Percentiles rank a stretch among this genome's conserved stretches.
phyloP scores from a whole-genome alignment of 2,797 vertebrate species.

The Novumbra hubbsi region DNA sequence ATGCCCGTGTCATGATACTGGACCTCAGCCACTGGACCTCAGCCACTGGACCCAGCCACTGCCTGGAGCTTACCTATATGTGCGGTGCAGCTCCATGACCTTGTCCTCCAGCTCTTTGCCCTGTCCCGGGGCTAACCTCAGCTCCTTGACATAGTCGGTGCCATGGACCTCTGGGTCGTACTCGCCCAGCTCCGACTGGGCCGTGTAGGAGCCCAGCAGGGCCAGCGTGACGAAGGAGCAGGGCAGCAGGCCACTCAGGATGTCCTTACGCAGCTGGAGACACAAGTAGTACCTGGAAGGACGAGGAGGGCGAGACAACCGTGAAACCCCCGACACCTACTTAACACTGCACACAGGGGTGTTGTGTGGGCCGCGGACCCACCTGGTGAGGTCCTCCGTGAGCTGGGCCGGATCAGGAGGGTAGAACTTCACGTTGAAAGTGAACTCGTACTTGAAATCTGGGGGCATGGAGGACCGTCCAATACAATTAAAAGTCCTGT shows the following conservation, averaged over 20 bases:
- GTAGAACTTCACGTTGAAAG: conserved; percentile 95
- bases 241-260: conserved; percentile 83
- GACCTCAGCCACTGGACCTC: too few species aligned
- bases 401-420: conserved; percentile 93
- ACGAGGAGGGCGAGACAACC: not conserved
- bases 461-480: conserved; percentile 28
- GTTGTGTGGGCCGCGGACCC: not conserved
- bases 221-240: conserved; percentile 94
- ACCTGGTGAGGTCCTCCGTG: conserved; percentile 97
- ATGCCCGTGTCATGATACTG: too few species aligned
- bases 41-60: not conserved
- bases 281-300: conserved; percentile 87
- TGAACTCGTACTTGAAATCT: conserved; percentile 90
- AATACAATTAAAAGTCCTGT: not conserved
- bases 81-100: conserved; percentile 91
- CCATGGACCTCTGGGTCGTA: conserved; percentile 89
- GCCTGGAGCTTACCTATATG: conserved; percentile 80
- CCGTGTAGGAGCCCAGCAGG: conserved; percentile 89
- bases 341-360: not conserved
- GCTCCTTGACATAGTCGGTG: conserved; percentile 82
- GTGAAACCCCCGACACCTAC: too few species aligned
- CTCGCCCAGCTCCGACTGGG: conserved; percentile 95
- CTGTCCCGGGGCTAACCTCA: conserved; percentile 89
- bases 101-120: conserved; percentile 93
- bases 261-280: conserved; percentile 93